These are phyloP conservation scores for Drosophila tsacasi DNA, from an alignment of 1,140 invertebrate species.

Conservation along the genomic window DNA sequence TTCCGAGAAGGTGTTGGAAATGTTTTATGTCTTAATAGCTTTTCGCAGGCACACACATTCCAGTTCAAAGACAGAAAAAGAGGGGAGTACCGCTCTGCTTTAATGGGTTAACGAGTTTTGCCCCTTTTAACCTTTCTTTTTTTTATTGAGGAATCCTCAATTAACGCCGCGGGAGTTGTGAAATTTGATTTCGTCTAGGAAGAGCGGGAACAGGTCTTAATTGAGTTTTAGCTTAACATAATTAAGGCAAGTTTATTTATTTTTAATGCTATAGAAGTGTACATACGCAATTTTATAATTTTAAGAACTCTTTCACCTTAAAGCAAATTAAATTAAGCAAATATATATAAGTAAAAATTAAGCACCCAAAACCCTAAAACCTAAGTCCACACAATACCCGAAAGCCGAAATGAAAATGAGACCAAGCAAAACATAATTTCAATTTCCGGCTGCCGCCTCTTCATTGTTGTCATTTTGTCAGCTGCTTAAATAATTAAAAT, in stretches of 20 bases:
- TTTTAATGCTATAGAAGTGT: not conserved
- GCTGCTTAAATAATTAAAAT: slow-evolving; percentile 74
- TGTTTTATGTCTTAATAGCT: slow-evolving; percentile 81
- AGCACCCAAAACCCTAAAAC: slow-evolving; percentile 2
- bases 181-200: slow-evolving; percentile 65
- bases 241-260: slow-evolving; percentile 12
- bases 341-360: slow-evolving; percentile 2
- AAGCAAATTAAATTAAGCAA: not conserved
- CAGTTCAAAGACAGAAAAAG: slow-evolving; percentile 5
- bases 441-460: slow-evolving; percentile 57
- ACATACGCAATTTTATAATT: too few relatives aligned
- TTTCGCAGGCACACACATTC: slow-evolving; percentile 26
- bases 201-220: slow-evolving; percentile 42
- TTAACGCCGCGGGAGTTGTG: slow-evolving; percentile 73
- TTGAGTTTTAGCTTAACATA: slow-evolving; percentile 47
- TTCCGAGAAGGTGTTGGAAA: slow-evolving; percentile 71
- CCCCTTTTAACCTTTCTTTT: slow-evolving; percentile 21
- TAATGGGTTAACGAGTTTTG: slow-evolving; percentile 75
- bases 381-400: not conserved
- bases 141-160: slow-evolving; percentile 71
- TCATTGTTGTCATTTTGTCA: slow-evolving; percentile 38
- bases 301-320: too few relatives aligned
- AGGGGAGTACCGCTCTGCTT: slow-evolving; percentile 49
- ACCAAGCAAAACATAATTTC: slow-evolving; percentile 73
- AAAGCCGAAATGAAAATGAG: slow-evolving; percentile 57